Evolutionary conservation across 2,888 invertebrate species (phyloP), one percentile per base, ranked within the genome.

Genomic region (Iselma pallidipennis): DNA sequence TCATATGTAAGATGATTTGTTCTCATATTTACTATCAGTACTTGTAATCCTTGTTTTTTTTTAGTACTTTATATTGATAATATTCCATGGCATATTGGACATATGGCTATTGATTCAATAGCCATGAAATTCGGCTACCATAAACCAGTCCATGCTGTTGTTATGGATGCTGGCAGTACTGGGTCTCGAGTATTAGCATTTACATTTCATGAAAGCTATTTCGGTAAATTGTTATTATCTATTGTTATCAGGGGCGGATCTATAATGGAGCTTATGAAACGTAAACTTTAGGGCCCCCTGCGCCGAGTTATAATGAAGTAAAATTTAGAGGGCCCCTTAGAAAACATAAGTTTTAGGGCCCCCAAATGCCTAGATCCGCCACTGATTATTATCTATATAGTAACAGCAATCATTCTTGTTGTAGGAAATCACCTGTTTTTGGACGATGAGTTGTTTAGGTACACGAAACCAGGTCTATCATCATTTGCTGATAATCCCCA

Each of bases 141-240:
- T 73, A 86, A 87, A 71, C 85, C 85, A 37, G 87, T 88, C 49
- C 90, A 95, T 83, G 95, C 94, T 0, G 91, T 95, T 23, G 90
- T 97, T 71, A 91, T 97, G 69, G 97, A 97, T 82, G 96, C 96
- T 4, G 96, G 97, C 2, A 96, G 95, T 59, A 96, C 96, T 0
- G 97, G 96, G 1, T 91, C 94, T 65, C 86, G 97, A 70, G 89
- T 94, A 21, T 82, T 93, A 65, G 92, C 92, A 4, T 94, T 92
- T 78, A 90, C 89, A 72, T 94, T 95, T 81, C 91, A 93, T 75
- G 88, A 91, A 74, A 90, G 92, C 19, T 87, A 89, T 73, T 84
- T 90, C 81, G 87, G 89, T 89, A 74, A 73, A 71, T 70, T 14
- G 59, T 31, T 19, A n/a, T n/a, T n/a, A n/a, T n/a, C n/a, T n/a